Evolutionary conservation across 2,888 invertebrate species (phyloP).

Genomic region (Pterostichus niger): DNA sequence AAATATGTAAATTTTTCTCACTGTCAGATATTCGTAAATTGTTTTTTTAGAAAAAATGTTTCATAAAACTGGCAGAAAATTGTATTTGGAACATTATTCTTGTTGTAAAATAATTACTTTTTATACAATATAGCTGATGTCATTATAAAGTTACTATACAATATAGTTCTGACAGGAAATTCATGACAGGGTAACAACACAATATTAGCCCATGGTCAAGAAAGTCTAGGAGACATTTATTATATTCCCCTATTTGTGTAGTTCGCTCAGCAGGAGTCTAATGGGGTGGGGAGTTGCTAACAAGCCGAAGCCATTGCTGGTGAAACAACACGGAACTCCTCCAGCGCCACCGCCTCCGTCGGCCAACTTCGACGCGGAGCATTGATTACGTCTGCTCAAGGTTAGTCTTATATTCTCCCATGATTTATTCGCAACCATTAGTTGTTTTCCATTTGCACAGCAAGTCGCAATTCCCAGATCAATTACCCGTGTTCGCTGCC

Average conservation of each 20-base stretch:
- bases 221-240: conserved; percentile 51
- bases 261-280: conserved; percentile 19
- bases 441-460: conserved; percentile 71
- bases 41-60: too few species aligned
- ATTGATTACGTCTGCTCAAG: conserved; percentile 63
- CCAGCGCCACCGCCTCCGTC: neutral
- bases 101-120: too few species aligned
- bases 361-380: conserved; percentile 51
- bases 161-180: conserved; percentile 11
- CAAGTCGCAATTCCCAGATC: conserved; percentile 62
- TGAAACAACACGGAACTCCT: conserved; percentile 1
- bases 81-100: too few species aligned
- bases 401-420: conserved; percentile 71
- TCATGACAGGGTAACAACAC: conserved; percentile 24
- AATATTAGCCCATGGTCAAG: conserved; percentile 34
- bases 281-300: neutral
- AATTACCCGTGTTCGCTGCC: conserved; percentile 57
- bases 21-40: too few species aligned
- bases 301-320: neutral
- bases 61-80: too few species aligned
- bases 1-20: too few species aligned
- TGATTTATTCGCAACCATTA: conserved; percentile 73
- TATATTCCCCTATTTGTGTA: conserved; percentile 43
- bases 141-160: too few species aligned
- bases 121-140: too few species aligned